Base-by-base conservation (phyloP, 2,113 vertebrate species). In the Blennius ocellaris region DNA sequence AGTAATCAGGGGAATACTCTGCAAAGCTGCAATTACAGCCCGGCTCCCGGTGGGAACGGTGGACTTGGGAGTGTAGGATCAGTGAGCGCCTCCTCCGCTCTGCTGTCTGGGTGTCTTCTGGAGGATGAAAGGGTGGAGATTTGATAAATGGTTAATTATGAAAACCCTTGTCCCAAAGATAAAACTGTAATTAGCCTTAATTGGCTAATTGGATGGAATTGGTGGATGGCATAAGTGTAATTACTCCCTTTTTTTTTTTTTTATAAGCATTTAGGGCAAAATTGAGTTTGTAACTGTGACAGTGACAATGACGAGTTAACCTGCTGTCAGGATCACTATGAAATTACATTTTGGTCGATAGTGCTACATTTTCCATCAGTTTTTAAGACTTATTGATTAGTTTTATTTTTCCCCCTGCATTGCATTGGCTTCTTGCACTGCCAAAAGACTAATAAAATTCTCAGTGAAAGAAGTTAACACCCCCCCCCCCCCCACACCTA, bases 101-200 rank as follows among this genome's bases (percentile, higher is more conserved):
- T 49, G 70, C 81, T 30, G 80, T 67, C 74, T 85, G 78, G 70
- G 81, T 71, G 76, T 87, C 90, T 87, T 73, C 71, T 69, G 63
- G 49, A 54, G 52, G 77, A 64, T 45, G 67, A 66, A 72, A 76
- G 74, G 87, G 73, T 54, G 81, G 83, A 75, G 76, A 73, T 63
- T 66, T 90, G 90, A 93, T 90, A 41, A 89, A 92, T 92, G 90
- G 85, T 81, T 91, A 55, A 89, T 91, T 89, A 90, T 87, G 87
- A 83, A 90, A 91, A 87, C 45, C 78, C 81, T 88, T 85, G 87
- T 87, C 86, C 88, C 87, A 85, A 87, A 88, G 81, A 81, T 91
- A 68, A 88, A 91, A 85, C 82, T 89, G 88, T 88, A 89, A 92
- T 93, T 93, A 92, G 87, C 87, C 79, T 82, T 91, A 91, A 92